Percentiles rank a stretch among this genome's conserved stretches.
phyloP scores from a whole-genome alignment of 2,888 invertebrate genomes.

The Creontiades dilutus region DNA sequence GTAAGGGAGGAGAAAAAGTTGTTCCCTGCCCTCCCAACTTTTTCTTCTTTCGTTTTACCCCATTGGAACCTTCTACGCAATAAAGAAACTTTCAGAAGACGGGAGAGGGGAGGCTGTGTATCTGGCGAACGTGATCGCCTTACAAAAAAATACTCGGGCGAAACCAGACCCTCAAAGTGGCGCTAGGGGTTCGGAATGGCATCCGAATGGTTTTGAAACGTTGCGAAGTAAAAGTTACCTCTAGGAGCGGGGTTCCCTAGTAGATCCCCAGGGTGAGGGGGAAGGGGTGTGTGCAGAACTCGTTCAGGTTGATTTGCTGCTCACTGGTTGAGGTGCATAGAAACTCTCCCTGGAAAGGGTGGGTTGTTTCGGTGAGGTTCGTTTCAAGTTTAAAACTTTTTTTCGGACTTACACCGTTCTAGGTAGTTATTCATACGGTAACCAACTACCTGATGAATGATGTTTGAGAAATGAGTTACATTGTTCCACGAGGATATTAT shows the following conservation, averaged over 20 bases:
- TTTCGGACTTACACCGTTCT: background rate
- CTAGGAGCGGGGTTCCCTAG: background rate
- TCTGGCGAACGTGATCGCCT: constrained; percentile 36
- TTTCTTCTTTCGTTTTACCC: constrained; percentile 6
- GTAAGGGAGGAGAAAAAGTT: background rate
- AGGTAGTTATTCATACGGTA: too few species aligned
- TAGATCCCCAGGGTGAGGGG: background rate
- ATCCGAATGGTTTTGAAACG: constrained; percentile 7
- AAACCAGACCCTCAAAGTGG: constrained; percentile 24
- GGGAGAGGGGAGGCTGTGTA: background rate
- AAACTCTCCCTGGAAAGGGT: background rate
- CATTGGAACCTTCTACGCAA: constrained; percentile 8
- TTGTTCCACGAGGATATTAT: too few species aligned
- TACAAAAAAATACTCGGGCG: background rate
- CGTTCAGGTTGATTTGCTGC: background rate
- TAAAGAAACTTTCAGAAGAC: constrained; percentile 1
- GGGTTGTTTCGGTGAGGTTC: background rate
- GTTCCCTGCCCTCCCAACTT: background rate
- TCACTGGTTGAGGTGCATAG: background rate
- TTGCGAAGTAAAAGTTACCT: background rate
- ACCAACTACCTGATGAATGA: too few species aligned
- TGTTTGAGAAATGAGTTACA: too few species aligned
- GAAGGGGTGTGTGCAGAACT: background rate
- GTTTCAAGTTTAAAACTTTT: background rate
- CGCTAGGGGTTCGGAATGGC: constrained; percentile 8